Conservation (phyloP, 2,888 invertebrate species). For the Dynastes maya region DNA sequence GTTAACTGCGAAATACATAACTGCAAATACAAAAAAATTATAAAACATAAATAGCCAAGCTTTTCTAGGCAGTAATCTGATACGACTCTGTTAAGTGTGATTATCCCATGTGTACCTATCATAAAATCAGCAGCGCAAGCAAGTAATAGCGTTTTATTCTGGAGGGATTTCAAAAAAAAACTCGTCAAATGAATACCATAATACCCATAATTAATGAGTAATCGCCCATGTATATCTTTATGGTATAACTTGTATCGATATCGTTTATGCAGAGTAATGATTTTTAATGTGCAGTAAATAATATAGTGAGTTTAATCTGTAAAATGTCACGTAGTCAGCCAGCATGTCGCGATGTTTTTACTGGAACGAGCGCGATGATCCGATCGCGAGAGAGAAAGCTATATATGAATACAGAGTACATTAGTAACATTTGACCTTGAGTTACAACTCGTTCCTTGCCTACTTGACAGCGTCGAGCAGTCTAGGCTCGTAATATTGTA, state of each 20-base stretch:
- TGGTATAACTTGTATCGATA: slow-evolving; percentile 26
- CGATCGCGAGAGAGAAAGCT: slow-evolving; percentile 33
- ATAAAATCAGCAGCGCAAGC: not conserved
- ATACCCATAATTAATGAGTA: slow-evolving; percentile 18
- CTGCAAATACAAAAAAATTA: not conserved
- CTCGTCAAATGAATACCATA: slow-evolving; percentile 5
- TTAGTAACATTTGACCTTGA: slow-evolving; percentile 61
- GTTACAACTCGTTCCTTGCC: slow-evolving; percentile 50
- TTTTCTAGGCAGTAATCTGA: not conserved
- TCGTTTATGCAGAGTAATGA: slow-evolving; percentile 42
- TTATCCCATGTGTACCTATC: not conserved
- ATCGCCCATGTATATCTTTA: not conserved
- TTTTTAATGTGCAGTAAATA: slow-evolving; percentile 47
- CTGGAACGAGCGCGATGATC: slow-evolving; percentile 28
- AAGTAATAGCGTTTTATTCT: not conserved
- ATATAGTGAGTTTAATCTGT: slow-evolving; percentile 36
- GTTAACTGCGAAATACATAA: too few relatives aligned
- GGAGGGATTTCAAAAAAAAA: slow-evolving; percentile 13
- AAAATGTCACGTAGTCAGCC: slow-evolving; percentile 51
- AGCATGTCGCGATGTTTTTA: slow-evolving; percentile 47
- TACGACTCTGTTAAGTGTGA: not conserved
- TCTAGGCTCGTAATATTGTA: slow-evolving; percentile 55
- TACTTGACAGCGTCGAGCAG: slow-evolving; percentile 59
- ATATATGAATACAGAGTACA: slow-evolving; percentile 49
- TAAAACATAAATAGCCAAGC: not conserved